Evolutionary conservation across 2,113 vertebrate species (phyloP).

Genomic region (Mobula birostris): DNA sequence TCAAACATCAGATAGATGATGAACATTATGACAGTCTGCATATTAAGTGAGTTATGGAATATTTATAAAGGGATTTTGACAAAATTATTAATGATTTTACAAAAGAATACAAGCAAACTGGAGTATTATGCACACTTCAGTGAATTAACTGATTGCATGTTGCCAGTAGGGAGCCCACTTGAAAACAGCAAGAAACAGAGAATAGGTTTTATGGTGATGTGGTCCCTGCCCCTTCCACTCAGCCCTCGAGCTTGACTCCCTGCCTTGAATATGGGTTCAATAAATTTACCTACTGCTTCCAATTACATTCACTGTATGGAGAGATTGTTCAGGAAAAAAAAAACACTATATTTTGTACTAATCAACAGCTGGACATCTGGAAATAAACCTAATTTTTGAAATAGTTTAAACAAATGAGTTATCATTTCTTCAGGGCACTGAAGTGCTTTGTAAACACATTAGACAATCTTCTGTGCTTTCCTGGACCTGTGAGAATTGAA

Average conservation of each 20-base stretch:
- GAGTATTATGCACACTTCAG: conserved; percentile 12
- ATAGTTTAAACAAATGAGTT: neutral
- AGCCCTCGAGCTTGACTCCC: neutral
- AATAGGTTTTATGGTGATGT: neutral
- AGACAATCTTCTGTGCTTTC: neutral
- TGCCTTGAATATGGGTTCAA: neutral
- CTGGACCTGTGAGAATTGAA: neutral
- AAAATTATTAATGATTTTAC: conserved; percentile 34
- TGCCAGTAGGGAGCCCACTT: neutral
- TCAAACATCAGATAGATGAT: neutral
- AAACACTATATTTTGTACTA: neutral
- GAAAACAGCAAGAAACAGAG: neutral
- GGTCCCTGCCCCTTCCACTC: neutral
- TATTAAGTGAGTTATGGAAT: conserved; percentile 25
- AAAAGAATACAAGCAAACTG: neutral
- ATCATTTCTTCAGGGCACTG: neutral
- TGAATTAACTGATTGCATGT: neutral
- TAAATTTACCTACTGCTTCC: neutral
- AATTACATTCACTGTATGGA: conserved; percentile 13
- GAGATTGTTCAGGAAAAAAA: neutral
- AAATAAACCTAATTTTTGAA: neutral
- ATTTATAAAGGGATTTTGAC: conserved; percentile 21
- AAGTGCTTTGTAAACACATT: neutral
- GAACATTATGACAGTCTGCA: neutral
- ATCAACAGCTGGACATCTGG: neutral